These are phyloP conservation scores for Polypedilum vanderplanki DNA, from an alignment of 1,140 invertebrate genomes.

Conservation along the genomic window DNA sequence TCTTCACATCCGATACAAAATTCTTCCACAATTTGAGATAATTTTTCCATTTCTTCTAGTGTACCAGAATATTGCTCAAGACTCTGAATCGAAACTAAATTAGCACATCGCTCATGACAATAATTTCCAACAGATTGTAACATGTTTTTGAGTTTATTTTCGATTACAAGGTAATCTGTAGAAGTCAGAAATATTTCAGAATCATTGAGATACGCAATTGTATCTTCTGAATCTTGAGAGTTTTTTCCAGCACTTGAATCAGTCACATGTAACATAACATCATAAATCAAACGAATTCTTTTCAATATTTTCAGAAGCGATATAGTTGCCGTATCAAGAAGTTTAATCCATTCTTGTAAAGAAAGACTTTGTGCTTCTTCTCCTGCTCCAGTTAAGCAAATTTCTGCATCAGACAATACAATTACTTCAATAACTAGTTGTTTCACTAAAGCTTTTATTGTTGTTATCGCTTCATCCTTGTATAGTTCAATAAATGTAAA, in stretches of 20 bases:
- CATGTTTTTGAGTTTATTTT: slow-evolving; percentile 65
- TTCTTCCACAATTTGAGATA: slow-evolving; percentile 70
- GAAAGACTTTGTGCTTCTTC: slow-evolving; percentile 59
- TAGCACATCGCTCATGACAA: slow-evolving; percentile 83
- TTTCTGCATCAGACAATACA: slow-evolving; percentile 53
- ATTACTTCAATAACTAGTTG: slow-evolving; percentile 77
- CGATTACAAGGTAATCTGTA: slow-evolving; percentile 61
- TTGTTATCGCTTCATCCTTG: slow-evolving; percentile 81
- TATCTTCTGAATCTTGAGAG: slow-evolving; percentile 38
- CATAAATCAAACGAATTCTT: slow-evolving; percentile 60
- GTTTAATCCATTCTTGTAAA: slow-evolving; percentile 69
- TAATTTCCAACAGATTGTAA: slow-evolving; percentile 78
- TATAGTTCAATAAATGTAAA: slow-evolving; percentile 84
- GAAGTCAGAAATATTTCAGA: slow-evolving; percentile 62
- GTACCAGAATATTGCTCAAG: slow-evolving; percentile 57
- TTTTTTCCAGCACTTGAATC: slow-evolving; percentile 52
- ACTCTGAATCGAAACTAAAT: slow-evolving; percentile 69
- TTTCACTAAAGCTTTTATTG: slow-evolving; percentile 82
- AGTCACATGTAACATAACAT: slow-evolving; percentile 60
- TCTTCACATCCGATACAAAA: slow-evolving; percentile 70
- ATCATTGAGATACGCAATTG: slow-evolving; percentile 42
- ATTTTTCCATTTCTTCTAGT: slow-evolving; percentile 66
- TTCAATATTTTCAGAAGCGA: slow-evolving; percentile 55
- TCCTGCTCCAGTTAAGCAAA: slow-evolving; percentile 58
- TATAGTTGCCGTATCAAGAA: slow-evolving; percentile 67